These are phyloP conservation scores for Ctenomys sociabilis DNA, from an alignment of 2,113 vertebrate genomes.

Conservation along the genomic window DNA sequence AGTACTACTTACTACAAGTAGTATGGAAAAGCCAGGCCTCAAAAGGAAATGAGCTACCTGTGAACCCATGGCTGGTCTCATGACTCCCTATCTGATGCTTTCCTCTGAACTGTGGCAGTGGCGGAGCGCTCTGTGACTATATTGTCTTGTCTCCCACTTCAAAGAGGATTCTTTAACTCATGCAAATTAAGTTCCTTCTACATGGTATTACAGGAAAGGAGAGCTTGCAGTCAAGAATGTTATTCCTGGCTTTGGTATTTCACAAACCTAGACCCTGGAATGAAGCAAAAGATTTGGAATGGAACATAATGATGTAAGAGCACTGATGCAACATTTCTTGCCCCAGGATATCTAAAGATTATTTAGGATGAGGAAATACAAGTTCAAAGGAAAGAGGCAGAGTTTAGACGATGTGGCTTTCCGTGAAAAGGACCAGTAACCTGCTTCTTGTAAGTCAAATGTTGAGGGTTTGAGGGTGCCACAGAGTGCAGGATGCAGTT, in stretches of 20 bases:
- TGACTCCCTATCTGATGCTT: not conserved
- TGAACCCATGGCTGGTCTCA: not conserved
- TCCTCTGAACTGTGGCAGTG: not conserved
- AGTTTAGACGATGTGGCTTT: not conserved
- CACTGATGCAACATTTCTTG: not conserved
- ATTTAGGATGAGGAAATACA: not conserved
- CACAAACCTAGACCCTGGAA: slow-evolving; percentile 22
- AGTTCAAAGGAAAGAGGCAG: slow-evolving; percentile 34
- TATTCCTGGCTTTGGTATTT: slow-evolving; percentile 35
- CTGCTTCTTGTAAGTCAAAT: not conserved
- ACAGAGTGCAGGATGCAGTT: not conserved
- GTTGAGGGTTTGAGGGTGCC: not conserved
- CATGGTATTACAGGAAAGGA: not conserved
- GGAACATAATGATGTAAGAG: not conserved
- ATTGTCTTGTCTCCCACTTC: not conserved
- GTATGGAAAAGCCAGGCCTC: not conserved
- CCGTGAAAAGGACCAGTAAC: not conserved
- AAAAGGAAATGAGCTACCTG: not conserved
- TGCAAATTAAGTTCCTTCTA: not conserved
- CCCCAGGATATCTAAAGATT: not conserved
- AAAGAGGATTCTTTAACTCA: not conserved
- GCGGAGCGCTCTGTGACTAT: not conserved
- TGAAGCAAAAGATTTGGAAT: not conserved
- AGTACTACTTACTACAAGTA: not conserved
- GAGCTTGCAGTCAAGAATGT: slow-evolving; percentile 1